Evolutionary conservation across 2,888 invertebrate genomes (phyloP).

Genomic region (Drosophila melanosoma): DNA sequence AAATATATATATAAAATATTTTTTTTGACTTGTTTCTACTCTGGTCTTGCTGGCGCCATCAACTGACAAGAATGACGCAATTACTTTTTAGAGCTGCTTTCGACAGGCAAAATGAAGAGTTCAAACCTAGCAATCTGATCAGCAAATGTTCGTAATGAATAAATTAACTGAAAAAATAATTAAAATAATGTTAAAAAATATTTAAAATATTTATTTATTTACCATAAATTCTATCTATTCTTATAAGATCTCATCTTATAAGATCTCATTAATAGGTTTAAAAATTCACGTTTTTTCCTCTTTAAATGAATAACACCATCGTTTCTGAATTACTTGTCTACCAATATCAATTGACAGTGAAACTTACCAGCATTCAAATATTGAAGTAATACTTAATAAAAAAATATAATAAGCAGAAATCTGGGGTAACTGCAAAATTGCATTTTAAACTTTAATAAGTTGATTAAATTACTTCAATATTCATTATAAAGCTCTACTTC

Average conservation of each 20-base stretch:
- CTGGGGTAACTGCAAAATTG: too few species aligned
- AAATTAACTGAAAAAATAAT: not conserved
- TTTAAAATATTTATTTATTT: too few species aligned
- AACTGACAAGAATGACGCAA: constrained; percentile 57
- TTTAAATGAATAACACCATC: too few species aligned
- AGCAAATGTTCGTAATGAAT: not conserved
- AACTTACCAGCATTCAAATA: not conserved
- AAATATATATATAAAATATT: constrained; percentile 20
- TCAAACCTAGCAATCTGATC: not conserved
- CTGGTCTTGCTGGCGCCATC: constrained; percentile 59
- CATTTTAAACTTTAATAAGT: not conserved
- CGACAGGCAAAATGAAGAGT: constrained; percentile 11
- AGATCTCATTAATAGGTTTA: not conserved
- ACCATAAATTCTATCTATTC: too few species aligned
- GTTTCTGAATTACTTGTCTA: not conserved
- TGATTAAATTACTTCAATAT: not conserved
- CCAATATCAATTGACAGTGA: not conserved
- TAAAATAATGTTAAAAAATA: too few species aligned
- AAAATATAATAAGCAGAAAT: not conserved
- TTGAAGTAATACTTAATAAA: not conserved
- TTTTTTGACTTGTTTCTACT: constrained; percentile 5
- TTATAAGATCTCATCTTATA: not conserved
- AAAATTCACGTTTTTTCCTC: not conserved
- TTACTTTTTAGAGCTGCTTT: constrained; percentile 25
- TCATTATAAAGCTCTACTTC: not conserved